These are phyloP conservation scores for Microvelia longipes DNA, from an alignment of 1,140 invertebrate genomes.

Conservation along the genomic window DNA sequence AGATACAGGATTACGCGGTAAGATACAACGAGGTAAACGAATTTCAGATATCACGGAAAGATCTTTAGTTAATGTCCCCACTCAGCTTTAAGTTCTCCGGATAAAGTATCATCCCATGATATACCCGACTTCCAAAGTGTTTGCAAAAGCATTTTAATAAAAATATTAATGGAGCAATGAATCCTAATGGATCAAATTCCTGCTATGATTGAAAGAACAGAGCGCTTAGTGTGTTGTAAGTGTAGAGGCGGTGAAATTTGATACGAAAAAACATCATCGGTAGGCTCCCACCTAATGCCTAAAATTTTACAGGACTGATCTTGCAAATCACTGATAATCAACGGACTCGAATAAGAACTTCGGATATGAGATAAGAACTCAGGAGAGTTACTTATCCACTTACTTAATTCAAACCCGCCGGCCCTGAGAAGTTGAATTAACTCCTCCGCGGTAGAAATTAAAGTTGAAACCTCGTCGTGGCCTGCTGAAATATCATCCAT, in stretches of 20 bases:
- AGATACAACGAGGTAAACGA: neutral
- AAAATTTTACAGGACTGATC: slow-evolving; percentile 1
- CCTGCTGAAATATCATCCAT: slow-evolving; percentile 15
- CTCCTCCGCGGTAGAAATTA: neutral
- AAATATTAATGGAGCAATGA: slow-evolving; percentile 21
- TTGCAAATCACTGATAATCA: neutral
- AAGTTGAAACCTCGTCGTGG: neutral
- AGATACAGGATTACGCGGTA: neutral
- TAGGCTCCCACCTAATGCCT: slow-evolving; percentile 2
- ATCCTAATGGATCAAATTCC: slow-evolving; percentile 27
- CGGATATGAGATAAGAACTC: neutral
- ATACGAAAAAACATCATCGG: neutral
- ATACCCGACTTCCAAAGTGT: slow-evolving; percentile 20
- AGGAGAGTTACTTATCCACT: slow-evolving; percentile 4
- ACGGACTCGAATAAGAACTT: neutral
- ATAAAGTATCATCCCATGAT: slow-evolving; percentile 24
- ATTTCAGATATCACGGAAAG: neutral
- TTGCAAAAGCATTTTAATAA: slow-evolving; percentile 23
- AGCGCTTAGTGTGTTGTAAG: slow-evolving; percentile 14
- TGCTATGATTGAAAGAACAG: slow-evolving; percentile 18
- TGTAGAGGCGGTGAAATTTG: neutral
- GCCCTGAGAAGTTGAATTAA: slow-evolving; percentile 1
- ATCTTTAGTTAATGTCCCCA: neutral
- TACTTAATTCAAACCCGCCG: neutral
- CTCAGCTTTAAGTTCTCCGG: neutral